Evolutionary conservation across 2,113 vertebrate species (phyloP).

Genomic region (Mormoops blainvillei): DNA sequence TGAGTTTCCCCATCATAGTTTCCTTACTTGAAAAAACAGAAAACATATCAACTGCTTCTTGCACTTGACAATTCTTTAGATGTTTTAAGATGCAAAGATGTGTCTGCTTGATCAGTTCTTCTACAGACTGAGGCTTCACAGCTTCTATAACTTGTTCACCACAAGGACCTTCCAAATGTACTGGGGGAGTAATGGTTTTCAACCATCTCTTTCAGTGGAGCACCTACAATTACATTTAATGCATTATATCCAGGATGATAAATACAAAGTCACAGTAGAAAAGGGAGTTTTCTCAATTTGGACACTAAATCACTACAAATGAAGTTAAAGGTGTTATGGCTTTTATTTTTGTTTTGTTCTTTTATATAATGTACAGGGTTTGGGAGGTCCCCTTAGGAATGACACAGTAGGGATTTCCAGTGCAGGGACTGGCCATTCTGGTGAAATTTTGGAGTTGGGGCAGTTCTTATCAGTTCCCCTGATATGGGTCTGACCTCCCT

Average conservation of each 20-base stretch:
- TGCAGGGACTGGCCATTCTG: not conserved
- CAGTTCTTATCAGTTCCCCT: not conserved
- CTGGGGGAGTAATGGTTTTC: not conserved
- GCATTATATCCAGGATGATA: not conserved
- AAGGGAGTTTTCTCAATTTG: not conserved
- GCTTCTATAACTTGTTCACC: not conserved
- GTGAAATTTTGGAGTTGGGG: not conserved
- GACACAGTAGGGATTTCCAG: not conserved
- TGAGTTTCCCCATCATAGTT: too few relatives aligned
- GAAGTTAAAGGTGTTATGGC: not conserved
- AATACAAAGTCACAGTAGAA: not conserved
- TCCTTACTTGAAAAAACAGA: not conserved
- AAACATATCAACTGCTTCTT: not conserved
- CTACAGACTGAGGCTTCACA: not conserved
- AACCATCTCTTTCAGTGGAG: not conserved
- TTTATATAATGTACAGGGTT: not conserved
- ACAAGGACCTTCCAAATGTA: not conserved
- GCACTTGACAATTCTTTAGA: not conserved
- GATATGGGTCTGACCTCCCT: not conserved
- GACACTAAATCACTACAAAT: not conserved
- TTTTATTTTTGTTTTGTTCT: not conserved
- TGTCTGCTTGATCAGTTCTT: not conserved
- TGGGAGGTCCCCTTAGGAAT: rapidly evolving
- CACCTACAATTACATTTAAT: not conserved
- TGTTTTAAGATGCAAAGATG: not conserved